phyloP scores from a whole-genome alignment of 2,113 vertebrate genomes.

The Nansenia antarctica region DNA sequence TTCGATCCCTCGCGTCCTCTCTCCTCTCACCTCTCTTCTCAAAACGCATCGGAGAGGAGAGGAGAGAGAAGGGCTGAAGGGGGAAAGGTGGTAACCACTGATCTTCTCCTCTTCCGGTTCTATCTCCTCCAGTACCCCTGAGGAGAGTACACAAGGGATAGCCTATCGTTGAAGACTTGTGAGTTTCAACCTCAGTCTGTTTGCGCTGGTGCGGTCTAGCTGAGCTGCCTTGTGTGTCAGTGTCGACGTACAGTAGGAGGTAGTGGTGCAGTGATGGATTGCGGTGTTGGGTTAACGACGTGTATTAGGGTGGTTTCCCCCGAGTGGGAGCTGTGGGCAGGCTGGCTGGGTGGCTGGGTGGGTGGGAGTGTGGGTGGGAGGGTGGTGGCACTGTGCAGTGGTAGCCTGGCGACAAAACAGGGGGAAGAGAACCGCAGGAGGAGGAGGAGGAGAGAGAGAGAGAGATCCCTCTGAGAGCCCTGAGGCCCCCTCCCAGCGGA shows the following conservation, averaged over 20 bases:
- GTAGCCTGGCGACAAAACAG: constrained; percentile 34
- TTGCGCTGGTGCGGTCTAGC: no score
- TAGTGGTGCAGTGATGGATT: constrained; percentile 32
- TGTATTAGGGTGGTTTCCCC: constrained; percentile 44
- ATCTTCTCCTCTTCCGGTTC: no score
- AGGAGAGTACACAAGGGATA: no score
- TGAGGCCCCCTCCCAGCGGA: constrained; percentile 29
- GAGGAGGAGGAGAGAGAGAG: constrained; percentile 9
- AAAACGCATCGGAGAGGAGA: no score
- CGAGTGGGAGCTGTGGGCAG: constrained; percentile 30
- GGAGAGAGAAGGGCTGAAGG: no score
- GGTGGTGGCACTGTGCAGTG: constrained; percentile 2
- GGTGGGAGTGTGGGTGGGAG: no score
- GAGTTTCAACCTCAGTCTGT: no score
- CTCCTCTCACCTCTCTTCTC: no score
- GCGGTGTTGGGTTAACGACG: constrained; percentile 46
- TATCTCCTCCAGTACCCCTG: no score
- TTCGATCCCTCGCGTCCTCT: no score
- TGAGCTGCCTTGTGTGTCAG: not conserved
- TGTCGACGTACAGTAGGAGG: constrained; percentile 8
- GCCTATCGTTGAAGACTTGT: no score
- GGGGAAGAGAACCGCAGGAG: constrained; percentile 53
- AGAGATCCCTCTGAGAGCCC: constrained; percentile 29
- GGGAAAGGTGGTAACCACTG: no score
- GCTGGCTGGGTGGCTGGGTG: constrained; percentile 11